Evolutionary conservation across 2,888 invertebrate genomes (phyloP), one percentile per base, ranked within the genome.

Genomic region (Nomada fabriciana): DNA sequence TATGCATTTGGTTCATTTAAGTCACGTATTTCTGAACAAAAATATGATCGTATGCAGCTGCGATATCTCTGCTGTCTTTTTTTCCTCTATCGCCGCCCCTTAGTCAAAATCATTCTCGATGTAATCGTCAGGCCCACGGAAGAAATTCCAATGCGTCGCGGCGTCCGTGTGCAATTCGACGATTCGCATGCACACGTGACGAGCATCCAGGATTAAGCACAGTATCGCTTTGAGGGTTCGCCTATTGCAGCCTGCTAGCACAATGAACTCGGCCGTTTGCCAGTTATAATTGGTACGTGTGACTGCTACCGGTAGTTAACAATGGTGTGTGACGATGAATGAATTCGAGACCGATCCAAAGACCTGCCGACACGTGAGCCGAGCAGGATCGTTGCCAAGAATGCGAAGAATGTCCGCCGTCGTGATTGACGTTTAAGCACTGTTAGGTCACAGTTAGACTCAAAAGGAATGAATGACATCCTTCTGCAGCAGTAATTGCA

Each of bases 221-320:
- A 29, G 53, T 13, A 36, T 55, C 65, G 43, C 10, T 67, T 43
- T 52, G 60, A 55, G 36, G 13, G 72, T 43, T 52, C 60, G 55
- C 53, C 53, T 23, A 25, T 36, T 9, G 60, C 60, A 55, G 53
- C 69, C 55, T 64, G 71, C 64, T 43, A 69, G 82, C 70, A 67
- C 82, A 70, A 73, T 82, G 75, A 82, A 83, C 83, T 82, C 78
- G 78, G 77, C 77, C 71, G 75, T 76, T 82, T 78, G 83, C 83
- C 83, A 83, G 73, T 82, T 74, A 73, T 83, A 83, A 84, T 82
- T 79, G 82, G 67, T 73, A 81, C 79, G 83, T 60, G 75, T 53
- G 60, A 43, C 59, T 63, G 55, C 71, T 18, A 36, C 60, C 36
- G 60, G 65, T 65, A 70, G 73, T 76, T 67, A 70, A 83, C 80